Evolutionary conservation across 2,113 vertebrate species (phyloP).

Genomic region (Plecturocebus donacophilus): DNA sequence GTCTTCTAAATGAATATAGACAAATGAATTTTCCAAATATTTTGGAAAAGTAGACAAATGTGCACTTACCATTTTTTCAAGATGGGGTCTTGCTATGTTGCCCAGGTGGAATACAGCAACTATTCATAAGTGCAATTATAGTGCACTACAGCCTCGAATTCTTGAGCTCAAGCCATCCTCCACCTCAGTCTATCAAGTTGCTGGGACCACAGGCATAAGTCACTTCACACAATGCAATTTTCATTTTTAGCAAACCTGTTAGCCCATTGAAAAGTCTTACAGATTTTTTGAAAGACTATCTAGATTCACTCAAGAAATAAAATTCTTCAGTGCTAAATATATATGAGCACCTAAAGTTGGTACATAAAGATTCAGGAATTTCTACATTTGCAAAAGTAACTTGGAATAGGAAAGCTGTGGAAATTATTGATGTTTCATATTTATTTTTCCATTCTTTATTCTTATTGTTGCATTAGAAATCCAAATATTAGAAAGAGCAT

Average conservation of each 20-base stretch:
- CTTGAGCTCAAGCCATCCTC: background rate
- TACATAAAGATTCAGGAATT: constrained; percentile 1
- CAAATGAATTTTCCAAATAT: constrained; percentile 40
- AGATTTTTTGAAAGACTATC: background rate
- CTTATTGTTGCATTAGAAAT: background rate
- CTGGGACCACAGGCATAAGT: background rate
- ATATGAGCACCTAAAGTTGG: constrained; percentile 57
- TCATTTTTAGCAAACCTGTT: background rate
- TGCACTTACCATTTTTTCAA: constrained; percentile 36
- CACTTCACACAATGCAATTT: background rate
- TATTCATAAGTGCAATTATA: background rate
- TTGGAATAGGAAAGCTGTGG: background rate
- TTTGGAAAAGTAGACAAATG: constrained; percentile 60
- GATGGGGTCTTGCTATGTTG: background rate
- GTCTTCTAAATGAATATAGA: constrained; percentile 56
- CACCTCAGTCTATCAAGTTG: background rate
- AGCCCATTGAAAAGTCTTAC: constrained; percentile 43
- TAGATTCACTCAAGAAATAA: constrained; percentile 38
- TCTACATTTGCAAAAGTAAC: constrained; percentile 9
- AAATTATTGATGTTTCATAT: background rate
- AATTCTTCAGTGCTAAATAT: constrained; percentile 20
- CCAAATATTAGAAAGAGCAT: background rate
- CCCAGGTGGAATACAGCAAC: background rate
- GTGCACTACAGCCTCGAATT: background rate
- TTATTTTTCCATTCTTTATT: background rate